Evolutionary conservation across 2,113 vertebrate genomes (phyloP).

Genomic region (Sturnira hondurensis): DNA sequence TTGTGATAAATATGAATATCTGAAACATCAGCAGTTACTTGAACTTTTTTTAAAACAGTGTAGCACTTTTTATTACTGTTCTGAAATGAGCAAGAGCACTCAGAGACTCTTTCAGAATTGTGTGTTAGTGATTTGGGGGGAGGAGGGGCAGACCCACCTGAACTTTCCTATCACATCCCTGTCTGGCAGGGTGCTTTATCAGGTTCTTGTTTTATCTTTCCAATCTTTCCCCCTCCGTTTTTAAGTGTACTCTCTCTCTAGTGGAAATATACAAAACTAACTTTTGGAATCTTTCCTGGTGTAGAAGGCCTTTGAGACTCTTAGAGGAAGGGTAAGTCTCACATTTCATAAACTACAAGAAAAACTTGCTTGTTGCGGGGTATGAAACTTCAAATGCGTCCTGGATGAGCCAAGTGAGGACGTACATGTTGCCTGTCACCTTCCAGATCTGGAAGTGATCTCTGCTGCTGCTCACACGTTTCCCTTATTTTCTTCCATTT

Average conservation of each 20-base stretch:
- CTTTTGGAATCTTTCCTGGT: background rate
- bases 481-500: background rate
- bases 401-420: background rate
- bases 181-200: background rate
- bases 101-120: background rate
- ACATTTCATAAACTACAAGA: background rate
- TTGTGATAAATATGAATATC: background rate
- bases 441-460: background rate
- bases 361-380: background rate
- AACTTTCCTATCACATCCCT: background rate
- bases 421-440: background rate
- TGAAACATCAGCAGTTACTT: background rate
- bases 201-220: background rate
- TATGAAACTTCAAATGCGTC: background rate
- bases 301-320: background rate
- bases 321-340: background rate
- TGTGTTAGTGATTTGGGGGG: background rate
- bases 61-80: background rate
- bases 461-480: background rate
- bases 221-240: background rate
- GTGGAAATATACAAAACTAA: background rate
- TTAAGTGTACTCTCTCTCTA: background rate
- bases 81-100: background rate
- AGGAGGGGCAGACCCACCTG: background rate
- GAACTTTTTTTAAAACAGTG: background rate